Base-by-base conservation (phyloP, 2,888 invertebrate species). In the Automeris io region DNA sequence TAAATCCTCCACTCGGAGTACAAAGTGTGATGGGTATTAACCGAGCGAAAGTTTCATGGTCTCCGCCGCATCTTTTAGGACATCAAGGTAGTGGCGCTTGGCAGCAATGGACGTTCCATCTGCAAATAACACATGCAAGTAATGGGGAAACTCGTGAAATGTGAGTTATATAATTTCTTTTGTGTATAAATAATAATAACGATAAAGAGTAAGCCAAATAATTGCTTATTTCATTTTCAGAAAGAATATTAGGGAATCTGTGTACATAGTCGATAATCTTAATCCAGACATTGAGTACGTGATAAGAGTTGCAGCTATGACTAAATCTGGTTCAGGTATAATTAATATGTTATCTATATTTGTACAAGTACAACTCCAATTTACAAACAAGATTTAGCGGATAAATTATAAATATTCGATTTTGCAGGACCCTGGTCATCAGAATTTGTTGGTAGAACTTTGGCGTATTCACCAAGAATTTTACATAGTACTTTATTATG, bases 41-140 rank as follows among this genome's bases (percentile, higher is more conserved):
- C 45, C 87, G 90, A 23, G 95, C 95, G 0, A 92, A 93, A 61
- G 91, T 95, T 0, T 90, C 91, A 1, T 98, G 97, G 97, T 88
- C 91, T 16, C 88, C 91, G 1, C 97, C 97, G 0, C 92, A 93
- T 71, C 76, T 93, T 18, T 65, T 95, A 35, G 91, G 91, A 0
- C 91, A 91, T 23, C 95, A 95, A 71, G 92, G 93, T 56, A 89
- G 82, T 43, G 89, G 90, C 1, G 90, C 90, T 0, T 91, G 91
- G 88, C 87, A 87, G 23, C 90, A 91, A 49, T 96, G 95, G 95
- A 89, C 89, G 0, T 96, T 93, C 67, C 92, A 93, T 64, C 78
- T 96, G 9, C 90, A 91, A 41, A 82, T 91, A n/a, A 90, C 88
- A 50, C 89, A 92, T 47, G 70, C 87, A 0, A 49, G 43, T 11